Evolutionary conservation across 1,140 invertebrate genomes (phyloP).

Genomic region (Orchesella cincta): DNA sequence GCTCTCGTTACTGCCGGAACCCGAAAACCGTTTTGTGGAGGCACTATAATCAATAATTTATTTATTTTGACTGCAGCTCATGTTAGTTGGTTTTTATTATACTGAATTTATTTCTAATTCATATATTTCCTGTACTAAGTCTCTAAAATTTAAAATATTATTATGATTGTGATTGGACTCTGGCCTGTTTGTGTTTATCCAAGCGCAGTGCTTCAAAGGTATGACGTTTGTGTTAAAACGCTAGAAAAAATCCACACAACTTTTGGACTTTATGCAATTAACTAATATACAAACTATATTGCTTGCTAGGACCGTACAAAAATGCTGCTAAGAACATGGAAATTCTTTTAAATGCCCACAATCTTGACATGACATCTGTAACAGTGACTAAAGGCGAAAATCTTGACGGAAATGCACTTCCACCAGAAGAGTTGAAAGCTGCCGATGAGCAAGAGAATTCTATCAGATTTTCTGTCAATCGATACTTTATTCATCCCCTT

Average conservation of each 20-base stretch:
- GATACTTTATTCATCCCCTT: constrained; percentile 50
- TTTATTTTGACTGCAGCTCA: constrained; percentile 42
- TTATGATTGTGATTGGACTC: no score
- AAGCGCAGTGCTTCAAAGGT: constrained; percentile 21
- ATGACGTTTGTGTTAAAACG: no score
- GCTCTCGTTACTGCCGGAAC: constrained; percentile 42
- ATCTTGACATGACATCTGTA: constrained; percentile 37
- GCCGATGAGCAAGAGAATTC: constrained; percentile 3
- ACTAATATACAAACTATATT: constrained; percentile 8
- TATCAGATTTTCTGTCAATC: constrained; percentile 38
- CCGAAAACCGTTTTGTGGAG: constrained; percentile 31
- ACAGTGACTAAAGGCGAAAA: constrained; percentile 19
- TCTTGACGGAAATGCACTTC: background rate
- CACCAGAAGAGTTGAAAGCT: background rate
- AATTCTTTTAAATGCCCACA: constrained; percentile 36
- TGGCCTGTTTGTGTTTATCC: no score
- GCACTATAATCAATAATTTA: background rate
- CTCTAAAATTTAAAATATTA: no score
- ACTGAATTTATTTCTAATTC: no score
- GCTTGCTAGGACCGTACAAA: constrained; percentile 41
- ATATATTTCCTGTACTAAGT: no score
- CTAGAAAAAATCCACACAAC: no score
- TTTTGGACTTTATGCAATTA: background rate
- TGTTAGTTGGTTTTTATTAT: no score
- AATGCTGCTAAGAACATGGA: constrained; percentile 41